phyloP scores from a whole-genome alignment of 1,140 invertebrate species.

The Drosophila lacertosa region DNA sequence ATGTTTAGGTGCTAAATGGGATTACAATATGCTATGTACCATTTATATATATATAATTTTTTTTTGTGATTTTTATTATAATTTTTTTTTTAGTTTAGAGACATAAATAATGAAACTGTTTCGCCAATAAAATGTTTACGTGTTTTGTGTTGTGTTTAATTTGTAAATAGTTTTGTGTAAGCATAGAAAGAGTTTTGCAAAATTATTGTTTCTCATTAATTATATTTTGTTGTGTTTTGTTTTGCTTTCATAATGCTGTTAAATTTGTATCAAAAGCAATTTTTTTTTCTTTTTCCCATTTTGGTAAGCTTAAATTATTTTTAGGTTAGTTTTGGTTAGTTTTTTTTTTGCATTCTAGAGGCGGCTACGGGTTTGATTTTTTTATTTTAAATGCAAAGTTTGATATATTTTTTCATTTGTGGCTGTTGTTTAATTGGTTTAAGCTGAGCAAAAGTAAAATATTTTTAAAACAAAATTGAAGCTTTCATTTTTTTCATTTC shows the following conservation, averaged over 20 bases:
- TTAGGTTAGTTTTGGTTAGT: slow-evolving; percentile 6
- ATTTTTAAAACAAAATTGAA: slow-evolving; percentile 6
- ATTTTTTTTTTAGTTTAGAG: slow-evolving; percentile 24
- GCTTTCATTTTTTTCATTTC: background rate
- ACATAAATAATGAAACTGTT: slow-evolving; percentile 45
- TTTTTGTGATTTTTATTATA: slow-evolving; percentile 25
- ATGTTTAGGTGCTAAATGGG: slow-evolving; percentile 52
- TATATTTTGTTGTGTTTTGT: slow-evolving; percentile 12
- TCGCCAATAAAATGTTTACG: slow-evolving; percentile 53
- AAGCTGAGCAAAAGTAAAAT: slow-evolving; percentile 19
- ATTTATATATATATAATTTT: background rate
- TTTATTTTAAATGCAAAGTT: background rate
- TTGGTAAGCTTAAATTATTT: slow-evolving; percentile 24
- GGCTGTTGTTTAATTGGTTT: slow-evolving; percentile 8
- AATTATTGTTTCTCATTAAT: slow-evolving; percentile 40
- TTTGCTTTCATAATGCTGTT: slow-evolving; percentile 17
- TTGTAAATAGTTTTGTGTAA: slow-evolving; percentile 54
- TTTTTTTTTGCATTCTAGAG: slow-evolving; percentile 30
- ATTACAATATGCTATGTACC: slow-evolving; percentile 40
- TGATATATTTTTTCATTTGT: slow-evolving; percentile 10
- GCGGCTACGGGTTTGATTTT: slow-evolving; percentile 29
- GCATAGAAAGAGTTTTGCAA: slow-evolving; percentile 43
- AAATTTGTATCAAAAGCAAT: slow-evolving; percentile 39
- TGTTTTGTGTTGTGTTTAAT: slow-evolving; percentile 30
- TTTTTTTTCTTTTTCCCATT: slow-evolving; percentile 6